These are phyloP conservation scores for Tethya wilhelma DNA, from an alignment of 37 sponge, comb jelly and placozoan genomes.

Conservation along the genomic window DNA sequence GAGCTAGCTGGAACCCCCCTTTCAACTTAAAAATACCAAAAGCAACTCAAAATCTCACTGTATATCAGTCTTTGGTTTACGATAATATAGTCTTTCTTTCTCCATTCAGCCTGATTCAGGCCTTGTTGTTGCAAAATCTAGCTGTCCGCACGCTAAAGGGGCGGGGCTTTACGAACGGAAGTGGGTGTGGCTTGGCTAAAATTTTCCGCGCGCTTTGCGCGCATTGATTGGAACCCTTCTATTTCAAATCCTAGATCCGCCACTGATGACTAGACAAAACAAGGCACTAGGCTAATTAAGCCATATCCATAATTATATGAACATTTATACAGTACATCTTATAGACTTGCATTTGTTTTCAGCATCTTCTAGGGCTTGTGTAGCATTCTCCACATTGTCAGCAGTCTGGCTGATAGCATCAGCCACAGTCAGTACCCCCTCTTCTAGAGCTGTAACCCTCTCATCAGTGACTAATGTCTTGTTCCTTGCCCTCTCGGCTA, in stretches of 20 bases:
- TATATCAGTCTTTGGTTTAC: too few species aligned
- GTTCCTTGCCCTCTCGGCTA: background rate
- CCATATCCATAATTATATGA: background rate
- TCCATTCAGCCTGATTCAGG: too few species aligned
- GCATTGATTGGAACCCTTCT: background rate
- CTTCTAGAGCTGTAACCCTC: constrained; percentile 4
- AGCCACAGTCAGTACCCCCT: constrained; percentile 12
- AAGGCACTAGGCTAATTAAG: background rate
- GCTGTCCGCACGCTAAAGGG: too few species aligned
- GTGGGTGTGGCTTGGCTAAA: too few species aligned
- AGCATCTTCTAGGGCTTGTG: background rate
- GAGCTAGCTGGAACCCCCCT: too few species aligned
- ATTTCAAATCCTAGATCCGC: background rate
- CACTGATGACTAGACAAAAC: constrained; percentile 1
- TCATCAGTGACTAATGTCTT: background rate
- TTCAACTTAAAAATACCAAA: too few species aligned
- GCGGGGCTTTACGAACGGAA: too few species aligned
- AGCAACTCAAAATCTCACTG: too few species aligned
- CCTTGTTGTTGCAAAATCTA: too few species aligned
- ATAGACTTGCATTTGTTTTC: constrained; percentile 13
- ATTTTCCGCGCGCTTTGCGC: too few species aligned
- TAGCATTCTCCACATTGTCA: background rate
- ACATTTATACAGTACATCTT: background rate
- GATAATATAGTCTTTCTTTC: too few species aligned
- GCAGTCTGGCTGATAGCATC: background rate